A percentile compares a stretch with the other conserved stretches of the same genome.
Conservation (phyloP, 2,113 vertebrate species). For the Phoenicopterus ruber region DNA sequence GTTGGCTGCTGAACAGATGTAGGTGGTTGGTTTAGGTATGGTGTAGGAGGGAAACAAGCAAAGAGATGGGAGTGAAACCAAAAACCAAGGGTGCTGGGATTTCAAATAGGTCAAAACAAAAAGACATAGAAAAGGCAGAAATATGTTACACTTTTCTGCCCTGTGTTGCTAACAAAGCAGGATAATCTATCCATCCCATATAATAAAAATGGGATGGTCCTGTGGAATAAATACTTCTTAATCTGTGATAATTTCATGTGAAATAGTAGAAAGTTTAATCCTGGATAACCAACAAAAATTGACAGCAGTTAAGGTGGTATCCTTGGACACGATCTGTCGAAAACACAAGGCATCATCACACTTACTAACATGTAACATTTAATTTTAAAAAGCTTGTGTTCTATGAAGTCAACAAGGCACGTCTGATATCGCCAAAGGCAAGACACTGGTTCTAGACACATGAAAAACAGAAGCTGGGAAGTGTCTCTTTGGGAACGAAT, state of each 20-base stretch:
- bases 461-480: not conserved
- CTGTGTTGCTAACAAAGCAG: not conserved
- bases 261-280: not conserved
- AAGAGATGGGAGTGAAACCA: not conserved
- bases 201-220: not conserved
- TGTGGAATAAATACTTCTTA: not conserved
- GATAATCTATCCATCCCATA: not conserved
- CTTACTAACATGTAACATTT: not conserved
- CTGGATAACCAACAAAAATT: not conserved
- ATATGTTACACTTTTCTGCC: not conserved
- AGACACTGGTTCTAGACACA: not conserved
- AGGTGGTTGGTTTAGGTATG: not conserved
- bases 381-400: not conserved
- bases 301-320: not conserved
- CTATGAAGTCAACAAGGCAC: not conserved
- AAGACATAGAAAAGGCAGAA: not conserved
- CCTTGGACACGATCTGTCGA: not conserved
- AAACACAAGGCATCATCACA: not conserved
- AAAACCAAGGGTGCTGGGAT: not conserved
- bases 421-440: not conserved
- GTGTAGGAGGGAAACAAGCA: not conserved
- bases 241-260: not conserved
- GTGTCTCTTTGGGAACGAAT: not conserved
- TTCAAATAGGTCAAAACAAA: not conserved
- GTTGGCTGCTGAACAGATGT: not conserved